A percentile compares a stretch with the other conserved stretches of the same genome.
These are phyloP conservation scores for Loriculus beryllinus DNA, from an alignment of 2,797 vertebrate species.

Conservation along the genomic window DNA sequence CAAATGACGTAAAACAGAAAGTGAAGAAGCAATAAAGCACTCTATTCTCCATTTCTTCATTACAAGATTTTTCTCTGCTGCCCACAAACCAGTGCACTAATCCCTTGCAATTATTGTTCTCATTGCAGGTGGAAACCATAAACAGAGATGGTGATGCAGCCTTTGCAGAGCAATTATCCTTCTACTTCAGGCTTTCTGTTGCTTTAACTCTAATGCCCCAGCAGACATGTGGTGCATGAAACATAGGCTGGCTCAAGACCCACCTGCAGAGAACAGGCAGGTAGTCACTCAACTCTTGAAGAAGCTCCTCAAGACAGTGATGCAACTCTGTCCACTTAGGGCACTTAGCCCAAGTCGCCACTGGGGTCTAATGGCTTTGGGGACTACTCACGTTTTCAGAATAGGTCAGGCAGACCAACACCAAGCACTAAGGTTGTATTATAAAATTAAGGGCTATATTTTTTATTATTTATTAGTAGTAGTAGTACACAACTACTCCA, in stretches of 20 bases:
- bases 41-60: not conserved
- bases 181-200: not conserved
- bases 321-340: not conserved
- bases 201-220: not conserved
- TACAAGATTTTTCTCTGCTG: not conserved
- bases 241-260: not conserved
- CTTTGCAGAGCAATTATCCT: not conserved
- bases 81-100: not conserved
- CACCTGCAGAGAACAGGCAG: not conserved
- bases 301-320: not conserved
- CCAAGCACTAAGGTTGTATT: not conserved
- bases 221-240: fast-evolving
- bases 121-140: not conserved
- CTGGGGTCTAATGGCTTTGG: not conserved
- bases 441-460: not conserved
- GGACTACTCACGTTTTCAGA: not conserved
- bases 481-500: not conserved
- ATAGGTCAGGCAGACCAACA: not conserved
- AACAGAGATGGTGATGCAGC: not conserved
- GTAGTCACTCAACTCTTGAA: not conserved
- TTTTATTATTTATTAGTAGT: not conserved
- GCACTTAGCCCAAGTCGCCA: not conserved
- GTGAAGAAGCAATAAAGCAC: not conserved
- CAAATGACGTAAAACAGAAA: not conserved
- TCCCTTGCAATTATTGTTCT: not conserved